Evolutionary conservation across 2,797 vertebrate species (phyloP), one percentile per base, ranked within the genome.

Genomic region (Esox lucius): DNA sequence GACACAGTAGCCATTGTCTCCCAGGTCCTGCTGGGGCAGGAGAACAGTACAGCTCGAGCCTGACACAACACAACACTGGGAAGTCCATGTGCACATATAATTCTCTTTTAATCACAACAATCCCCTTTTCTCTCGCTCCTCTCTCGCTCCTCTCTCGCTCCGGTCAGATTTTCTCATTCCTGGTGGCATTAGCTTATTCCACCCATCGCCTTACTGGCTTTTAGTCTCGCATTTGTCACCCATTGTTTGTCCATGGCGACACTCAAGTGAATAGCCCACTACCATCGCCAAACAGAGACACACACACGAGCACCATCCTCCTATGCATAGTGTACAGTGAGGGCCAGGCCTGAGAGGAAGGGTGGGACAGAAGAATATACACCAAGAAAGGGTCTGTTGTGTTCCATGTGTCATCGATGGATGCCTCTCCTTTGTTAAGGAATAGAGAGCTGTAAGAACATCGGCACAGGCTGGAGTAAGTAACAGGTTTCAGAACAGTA

Each of bases 81-180:
- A 94, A 94, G 93, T 94, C 88, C 87, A 94, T 93, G 91, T 81
- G 79, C 88, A 88, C 90, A 92, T 87, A 93, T 93, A 92, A 94
- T 90, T 93, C 91, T 92, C 89, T 92, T 91, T 93, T 91, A 93
- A 92, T 89, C 88, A 88, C 87, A 92, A 94, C 91, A 93, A 91
- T 92, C 86, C 86, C 81, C 86, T 88, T 90, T 92, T 93, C 86
- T 90, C 83, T 75, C 66, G 22, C 26, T 46, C 72, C 19, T 84
- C 86, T 90, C 83, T 75, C 66, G 28, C 26, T 42, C 72, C 31
- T 90, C 42, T 24, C 70, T 73, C 71, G 31, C n/a, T 65, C 77
- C 80, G 76, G 82, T 67, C 73, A 51, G 77, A 72, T 68, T 19
- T 28, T 56, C 53, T 46, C 15, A 69, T 35, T 35, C 77, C 71